Conservation (phyloP, 1,140 invertebrate genomes). For the Onthophagus taurus region DNA sequence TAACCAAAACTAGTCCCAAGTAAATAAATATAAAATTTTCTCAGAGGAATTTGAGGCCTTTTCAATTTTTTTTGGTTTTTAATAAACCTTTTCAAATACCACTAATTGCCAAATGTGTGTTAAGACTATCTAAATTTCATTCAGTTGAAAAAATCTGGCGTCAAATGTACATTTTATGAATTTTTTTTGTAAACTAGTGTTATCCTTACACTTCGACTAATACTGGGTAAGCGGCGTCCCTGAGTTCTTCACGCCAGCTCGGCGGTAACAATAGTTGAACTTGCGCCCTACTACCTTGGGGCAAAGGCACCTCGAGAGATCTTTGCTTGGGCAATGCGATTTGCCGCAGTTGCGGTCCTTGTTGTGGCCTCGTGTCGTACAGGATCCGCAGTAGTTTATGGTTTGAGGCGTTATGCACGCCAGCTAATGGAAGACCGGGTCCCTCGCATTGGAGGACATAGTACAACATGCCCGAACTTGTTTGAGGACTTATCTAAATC, state of each 20-base stretch:
- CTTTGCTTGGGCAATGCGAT: conserved; percentile 63
- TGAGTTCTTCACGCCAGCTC: conserved; percentile 70
- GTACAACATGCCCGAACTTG: conserved; percentile 45
- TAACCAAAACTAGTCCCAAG: too few species aligned
- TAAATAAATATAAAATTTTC: too few species aligned
- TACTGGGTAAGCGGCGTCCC: conserved; percentile 75
- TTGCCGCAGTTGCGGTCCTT: conserved; percentile 51
- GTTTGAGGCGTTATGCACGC: conserved; percentile 58
- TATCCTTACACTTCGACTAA: conserved; percentile 66
- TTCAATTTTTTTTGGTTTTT: too few species aligned
- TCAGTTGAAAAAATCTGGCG: too few species aligned
- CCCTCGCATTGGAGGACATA: conserved; percentile 73
- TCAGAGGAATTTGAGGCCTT: too few species aligned
- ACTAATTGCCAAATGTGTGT: too few species aligned
- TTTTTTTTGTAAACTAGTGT: neutral
- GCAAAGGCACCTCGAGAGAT: conserved; percentile 67
- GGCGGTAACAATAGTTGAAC: conserved; percentile 72
- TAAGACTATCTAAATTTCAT: too few species aligned
- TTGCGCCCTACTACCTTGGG: conserved; percentile 66
- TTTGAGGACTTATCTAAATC: conserved; percentile 22
- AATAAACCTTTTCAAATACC: too few species aligned
- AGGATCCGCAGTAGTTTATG: conserved; percentile 63
- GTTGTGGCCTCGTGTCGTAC: conserved; percentile 62
- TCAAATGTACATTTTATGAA: too few species aligned
- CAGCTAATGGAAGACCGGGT: conserved; percentile 66